Evolutionary conservation across 2,113 vertebrate species (phyloP).

Genomic region (Formicarius rufipectus): DNA sequence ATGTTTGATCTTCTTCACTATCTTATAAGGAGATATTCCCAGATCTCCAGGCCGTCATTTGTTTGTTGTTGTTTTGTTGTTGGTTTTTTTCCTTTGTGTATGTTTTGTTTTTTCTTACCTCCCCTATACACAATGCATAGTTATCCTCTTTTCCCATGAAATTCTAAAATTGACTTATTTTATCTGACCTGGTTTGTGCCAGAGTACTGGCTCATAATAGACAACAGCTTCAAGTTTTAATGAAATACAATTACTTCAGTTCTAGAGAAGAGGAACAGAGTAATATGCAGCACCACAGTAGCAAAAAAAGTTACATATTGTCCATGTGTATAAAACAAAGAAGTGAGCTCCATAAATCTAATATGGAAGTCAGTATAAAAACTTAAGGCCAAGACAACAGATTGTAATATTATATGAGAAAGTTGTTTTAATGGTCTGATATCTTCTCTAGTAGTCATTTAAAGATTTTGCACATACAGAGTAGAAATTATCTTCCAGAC

Average conservation of each 20-base stretch:
- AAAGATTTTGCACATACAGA: neutral
- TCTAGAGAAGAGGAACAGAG: neutral
- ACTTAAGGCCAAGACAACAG: neutral
- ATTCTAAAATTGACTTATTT: neutral
- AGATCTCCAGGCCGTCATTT: too few relatives aligned
- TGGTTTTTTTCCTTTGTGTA: too few relatives aligned
- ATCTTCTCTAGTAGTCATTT: neutral
- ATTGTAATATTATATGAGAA: neutral
- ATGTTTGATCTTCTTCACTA: neutral
- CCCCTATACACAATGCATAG: too few relatives aligned
- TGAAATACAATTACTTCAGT: neutral
- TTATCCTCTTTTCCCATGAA: neutral
- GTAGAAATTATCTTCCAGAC: neutral
- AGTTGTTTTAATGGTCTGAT: neutral
- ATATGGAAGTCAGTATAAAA: neutral
- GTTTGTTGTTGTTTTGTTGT: too few relatives aligned
- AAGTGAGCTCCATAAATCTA: neutral
- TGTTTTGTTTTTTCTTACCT: neutral
- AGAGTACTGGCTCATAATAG: neutral
- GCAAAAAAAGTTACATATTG: fast-evolving
- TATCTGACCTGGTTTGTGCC: neutral
- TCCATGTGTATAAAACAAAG: neutral
- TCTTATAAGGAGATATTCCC: neutral
- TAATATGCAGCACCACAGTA: neutral
- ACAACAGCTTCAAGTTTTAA: neutral